These are phyloP conservation scores for Phrynosoma platyrhinos DNA, from an alignment of 2,113 vertebrate genomes.

Conservation along the genomic window DNA sequence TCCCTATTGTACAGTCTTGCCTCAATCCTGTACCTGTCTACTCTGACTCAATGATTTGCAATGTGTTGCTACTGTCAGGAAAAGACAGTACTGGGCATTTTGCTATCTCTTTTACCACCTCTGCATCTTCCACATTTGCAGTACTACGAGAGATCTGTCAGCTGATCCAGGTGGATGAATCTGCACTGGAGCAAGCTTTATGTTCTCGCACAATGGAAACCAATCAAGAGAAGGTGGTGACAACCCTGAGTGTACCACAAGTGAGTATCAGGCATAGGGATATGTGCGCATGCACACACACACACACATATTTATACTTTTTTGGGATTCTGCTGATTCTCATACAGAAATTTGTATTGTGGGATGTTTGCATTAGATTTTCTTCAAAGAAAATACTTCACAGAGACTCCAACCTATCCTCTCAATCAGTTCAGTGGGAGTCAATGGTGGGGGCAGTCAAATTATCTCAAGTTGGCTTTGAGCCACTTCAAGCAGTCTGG, in stretches of 20 bases:
- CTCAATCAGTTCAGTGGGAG: no score
- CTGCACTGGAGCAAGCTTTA: slow-evolving; percentile 75
- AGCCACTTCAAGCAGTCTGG: background rate
- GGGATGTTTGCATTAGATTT: background rate
- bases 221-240: slow-evolving; percentile 75
- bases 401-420: no score
- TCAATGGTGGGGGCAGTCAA: background rate
- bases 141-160: slow-evolving; percentile 76
- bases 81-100: accelerated
- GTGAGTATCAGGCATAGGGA: slow-evolving; percentile 51
- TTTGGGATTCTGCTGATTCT: background rate
- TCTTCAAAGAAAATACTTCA: no score
- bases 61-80: background rate
- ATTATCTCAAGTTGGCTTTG: background rate
- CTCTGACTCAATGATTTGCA: background rate
- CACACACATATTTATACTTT: no score
- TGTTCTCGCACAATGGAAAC: slow-evolving; percentile 81
- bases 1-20: background rate
- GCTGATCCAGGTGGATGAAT: slow-evolving; percentile 68
- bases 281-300: background rate
- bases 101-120: accelerated
- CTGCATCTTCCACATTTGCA: accelerated
- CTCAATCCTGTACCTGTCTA: background rate
- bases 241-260: slow-evolving; percentile 74
- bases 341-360: background rate